These are phyloP conservation scores for Anoncus sp. DNA, from an alignment of 2,888 invertebrate genomes.

Conservation along the genomic window DNA sequence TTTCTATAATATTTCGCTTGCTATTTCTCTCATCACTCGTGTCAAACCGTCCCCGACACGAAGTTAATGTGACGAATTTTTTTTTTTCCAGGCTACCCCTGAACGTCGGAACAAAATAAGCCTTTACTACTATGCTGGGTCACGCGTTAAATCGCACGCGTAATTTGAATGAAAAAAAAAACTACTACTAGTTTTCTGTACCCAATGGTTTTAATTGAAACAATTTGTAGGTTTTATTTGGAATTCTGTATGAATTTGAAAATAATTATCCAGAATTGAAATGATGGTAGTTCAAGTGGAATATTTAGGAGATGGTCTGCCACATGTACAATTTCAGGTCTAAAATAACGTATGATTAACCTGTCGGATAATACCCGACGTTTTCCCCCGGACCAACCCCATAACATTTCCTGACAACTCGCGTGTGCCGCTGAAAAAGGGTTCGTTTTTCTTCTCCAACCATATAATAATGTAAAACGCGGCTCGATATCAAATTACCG, in stretches of 20 bases:
- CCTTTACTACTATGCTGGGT: slow-evolving; percentile 24
- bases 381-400: neutral
- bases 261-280: too few relatives aligned
- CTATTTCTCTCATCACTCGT: neutral
- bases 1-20: neutral
- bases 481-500: neutral
- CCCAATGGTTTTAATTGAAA: neutral
- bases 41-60: slow-evolving; percentile 3
- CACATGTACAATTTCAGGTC: neutral
- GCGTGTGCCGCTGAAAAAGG: slow-evolving; percentile 3
- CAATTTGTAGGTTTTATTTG: neutral
- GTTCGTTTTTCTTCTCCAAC: slow-evolving; percentile 3
- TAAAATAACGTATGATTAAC: slow-evolving; percentile 14
- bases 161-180: neutral
- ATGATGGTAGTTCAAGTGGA: too few relatives aligned
- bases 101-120: slow-evolving; percentile 3
- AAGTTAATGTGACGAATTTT: slow-evolving; percentile 12
- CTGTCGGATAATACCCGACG: neutral
- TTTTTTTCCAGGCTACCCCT: neutral
- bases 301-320: neutral
- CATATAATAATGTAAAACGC: slow-evolving; percentile 5
- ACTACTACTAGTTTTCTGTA: neutral
- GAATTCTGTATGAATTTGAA: too few relatives aligned
- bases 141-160: neutral
- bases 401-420: neutral